These are phyloP conservation scores for Pardosa pseudoannulata DNA, from an alignment of 2,888 invertebrate genomes.

Conservation along the genomic window DNA sequence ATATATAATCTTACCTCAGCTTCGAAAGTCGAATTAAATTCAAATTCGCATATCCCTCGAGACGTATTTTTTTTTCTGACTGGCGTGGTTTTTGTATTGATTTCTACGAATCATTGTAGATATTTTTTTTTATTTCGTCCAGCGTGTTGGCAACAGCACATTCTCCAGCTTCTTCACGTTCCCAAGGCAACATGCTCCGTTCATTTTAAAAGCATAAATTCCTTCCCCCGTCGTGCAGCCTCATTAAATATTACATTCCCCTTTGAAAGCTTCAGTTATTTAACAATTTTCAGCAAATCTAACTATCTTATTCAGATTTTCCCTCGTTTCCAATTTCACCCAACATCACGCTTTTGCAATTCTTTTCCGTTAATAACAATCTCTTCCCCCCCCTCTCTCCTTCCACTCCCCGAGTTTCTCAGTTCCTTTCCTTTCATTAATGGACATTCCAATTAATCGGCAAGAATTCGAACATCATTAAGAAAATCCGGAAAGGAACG, in stretches of 20 bases:
- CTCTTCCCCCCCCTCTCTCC: background rate
- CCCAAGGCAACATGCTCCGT: too few species aligned
- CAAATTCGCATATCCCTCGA: too few species aligned
- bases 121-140: too few species aligned
- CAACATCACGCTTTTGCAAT: background rate
- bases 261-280: background rate
- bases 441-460: constrained; percentile 65
- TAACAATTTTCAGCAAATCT: constrained; percentile 11
- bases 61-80: too few species aligned
- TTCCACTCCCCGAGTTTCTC: background rate
- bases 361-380: constrained; percentile 13
- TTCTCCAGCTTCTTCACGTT: too few species aligned
- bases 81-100: too few species aligned
- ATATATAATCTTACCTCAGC: too few species aligned
- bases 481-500: constrained; percentile 33
- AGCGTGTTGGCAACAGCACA: too few species aligned
- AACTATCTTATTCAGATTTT: background rate
- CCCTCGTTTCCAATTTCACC: background rate
- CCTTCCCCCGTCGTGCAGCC: background rate
- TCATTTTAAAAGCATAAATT: too few species aligned
- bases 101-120: too few species aligned
- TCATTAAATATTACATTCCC: background rate
- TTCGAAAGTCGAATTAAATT: too few species aligned
- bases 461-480: constrained; percentile 60
- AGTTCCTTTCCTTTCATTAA: constrained; percentile 41